A percentile compares a stretch with the other conserved stretches of the same genome.
These are phyloP conservation scores for Phrynosoma blainvillii DNA, from an alignment of 2,113 vertebrate genomes.

Conservation along the genomic window DNA sequence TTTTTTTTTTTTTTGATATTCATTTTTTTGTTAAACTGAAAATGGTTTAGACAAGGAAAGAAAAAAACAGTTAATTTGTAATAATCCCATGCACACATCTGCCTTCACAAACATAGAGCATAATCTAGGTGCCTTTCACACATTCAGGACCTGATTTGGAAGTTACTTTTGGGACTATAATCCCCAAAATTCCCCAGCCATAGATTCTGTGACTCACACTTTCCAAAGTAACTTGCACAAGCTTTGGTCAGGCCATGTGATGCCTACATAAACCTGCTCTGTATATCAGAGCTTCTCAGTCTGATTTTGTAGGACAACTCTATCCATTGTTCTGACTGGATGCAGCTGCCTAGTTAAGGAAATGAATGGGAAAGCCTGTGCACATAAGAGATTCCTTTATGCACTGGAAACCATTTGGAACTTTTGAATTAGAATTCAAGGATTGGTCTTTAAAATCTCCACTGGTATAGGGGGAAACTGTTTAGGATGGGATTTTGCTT, in stretches of 20 bases:
- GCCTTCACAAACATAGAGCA: background rate
- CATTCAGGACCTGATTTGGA: too few relatives aligned
- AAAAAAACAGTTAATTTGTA: background rate
- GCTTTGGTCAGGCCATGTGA: background rate
- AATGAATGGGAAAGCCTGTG: background rate
- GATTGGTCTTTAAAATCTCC: background rate
- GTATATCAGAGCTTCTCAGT: background rate
- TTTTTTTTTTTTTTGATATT: background rate
- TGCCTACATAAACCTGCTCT: background rate
- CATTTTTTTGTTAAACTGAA: background rate
- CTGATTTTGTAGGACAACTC: background rate
- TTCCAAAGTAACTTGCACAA: too few relatives aligned
- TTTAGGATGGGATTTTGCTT: background rate
- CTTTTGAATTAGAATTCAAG: background rate
- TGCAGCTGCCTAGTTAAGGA: background rate
- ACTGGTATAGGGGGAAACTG: background rate
- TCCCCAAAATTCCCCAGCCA: too few relatives aligned
- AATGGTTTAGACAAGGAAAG: background rate
- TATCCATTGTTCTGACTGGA: background rate
- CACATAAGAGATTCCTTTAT: background rate
- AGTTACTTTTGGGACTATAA: too few relatives aligned
- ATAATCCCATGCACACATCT: background rate
- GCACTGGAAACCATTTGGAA: background rate
- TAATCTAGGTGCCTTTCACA: too few relatives aligned
- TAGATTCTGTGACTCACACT: too few relatives aligned